Evolutionary conservation across 2,888 invertebrate genomes (phyloP), one percentile per base, ranked within the genome.

Genomic region (Lottia gigantea): DNA sequence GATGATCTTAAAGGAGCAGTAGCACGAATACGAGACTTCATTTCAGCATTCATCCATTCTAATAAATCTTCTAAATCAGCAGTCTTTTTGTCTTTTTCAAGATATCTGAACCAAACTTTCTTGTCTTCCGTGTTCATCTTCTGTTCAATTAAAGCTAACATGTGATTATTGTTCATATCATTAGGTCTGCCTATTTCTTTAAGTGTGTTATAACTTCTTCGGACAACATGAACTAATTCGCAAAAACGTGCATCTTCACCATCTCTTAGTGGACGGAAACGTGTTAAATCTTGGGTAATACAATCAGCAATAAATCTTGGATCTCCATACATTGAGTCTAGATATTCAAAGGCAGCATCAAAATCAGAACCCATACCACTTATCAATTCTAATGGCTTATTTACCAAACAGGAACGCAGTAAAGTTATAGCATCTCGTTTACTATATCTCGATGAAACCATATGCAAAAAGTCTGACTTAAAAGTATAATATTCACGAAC

Each of bases 121-220:
- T 19, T 55, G 15, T 55, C 49, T 55, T 55, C 49, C 12, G 19
- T 55, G 49, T 55, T n/a, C 49, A 55, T 55, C 49, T 55, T 55
- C 15, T 55, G 49, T 55, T 55, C 49, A 16, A 16, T 55, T 8
- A 55, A 19, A 19, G 49, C 49, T 55, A 55, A 55, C 49, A 55
- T 55, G 49, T 55, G 49, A 11, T 55, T 55, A 55, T 55, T 55
- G 15, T 55, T 55, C 49, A 55, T 55, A 11, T 55, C 49, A 55
- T 55, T 55, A 16, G 49, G 49, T 16, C 19, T 7, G 4, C 49
- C 49, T 14, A 55, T 16, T 55, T 55, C 49, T 55, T 55, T 55
- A 8, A 55, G 49, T 7, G 49, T 55, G 49, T 55, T 55, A 55
- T 55, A 55, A 55, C 49, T 55, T 55, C 49, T 55, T 55, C 49